Conservation (phyloP, 2,888 invertebrate species). For the Morpho deidamia region DNA sequence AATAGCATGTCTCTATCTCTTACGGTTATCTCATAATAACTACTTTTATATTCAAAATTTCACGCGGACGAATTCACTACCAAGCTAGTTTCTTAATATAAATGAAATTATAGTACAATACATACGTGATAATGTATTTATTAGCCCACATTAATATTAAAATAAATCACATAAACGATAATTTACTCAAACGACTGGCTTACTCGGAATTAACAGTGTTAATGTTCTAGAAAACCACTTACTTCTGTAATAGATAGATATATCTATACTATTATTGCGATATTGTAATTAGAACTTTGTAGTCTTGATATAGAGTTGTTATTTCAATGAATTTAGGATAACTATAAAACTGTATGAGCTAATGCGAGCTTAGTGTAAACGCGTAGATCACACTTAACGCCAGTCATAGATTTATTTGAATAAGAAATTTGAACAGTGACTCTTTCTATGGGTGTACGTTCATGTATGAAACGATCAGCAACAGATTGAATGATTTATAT, state of each 20-base stretch:
- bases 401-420: slow-evolving; percentile 33
- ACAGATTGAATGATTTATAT: no score
- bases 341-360: slow-evolving; percentile 14
- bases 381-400: slow-evolving; percentile 28
- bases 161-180: slow-evolving; percentile 10
- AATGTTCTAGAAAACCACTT: slow-evolving; percentile 30
- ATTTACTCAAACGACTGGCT: slow-evolving; percentile 28
- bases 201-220: slow-evolving; percentile 28
- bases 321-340: slow-evolving; percentile 10
- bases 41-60: no score
- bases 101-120: slow-evolving; percentile 11
- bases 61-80: no score
- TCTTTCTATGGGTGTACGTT: slow-evolving; percentile 15
- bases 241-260: slow-evolving; percentile 7
- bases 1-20: no score
- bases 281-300: slow-evolving; percentile 10
- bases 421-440: slow-evolving; percentile 32
- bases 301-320: slow-evolving; percentile 2
- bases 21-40: no score
- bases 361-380: slow-evolving; percentile 24
- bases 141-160: slow-evolving; percentile 30
- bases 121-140: slow-evolving; percentile 30
- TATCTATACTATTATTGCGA: slow-evolving; percentile 7
- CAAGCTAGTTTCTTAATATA: not conserved
- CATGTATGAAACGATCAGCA: not conserved